Evolutionary conservation across 1,140 invertebrate genomes (phyloP).

Genomic region (Camponotus pennsylvanicus): DNA sequence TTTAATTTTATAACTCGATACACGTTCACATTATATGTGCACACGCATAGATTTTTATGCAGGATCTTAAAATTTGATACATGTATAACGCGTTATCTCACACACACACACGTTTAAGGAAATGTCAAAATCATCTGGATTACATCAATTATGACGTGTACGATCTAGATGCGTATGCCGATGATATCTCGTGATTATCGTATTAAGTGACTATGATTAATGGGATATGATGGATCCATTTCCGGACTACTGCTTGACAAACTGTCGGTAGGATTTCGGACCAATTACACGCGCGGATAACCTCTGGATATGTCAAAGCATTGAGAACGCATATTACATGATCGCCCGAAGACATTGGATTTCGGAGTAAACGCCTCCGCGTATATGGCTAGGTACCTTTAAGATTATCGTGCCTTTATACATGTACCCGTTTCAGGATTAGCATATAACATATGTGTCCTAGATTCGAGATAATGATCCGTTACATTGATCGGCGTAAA

Average conservation of each 20-base stretch:
- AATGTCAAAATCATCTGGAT: slow-evolving; percentile 18
- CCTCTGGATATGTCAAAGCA: slow-evolving; percentile 55
- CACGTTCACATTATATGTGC: neutral
- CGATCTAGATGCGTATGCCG: slow-evolving; percentile 24
- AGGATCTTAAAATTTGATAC: neutral
- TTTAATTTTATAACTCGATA: neutral
- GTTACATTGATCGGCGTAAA: slow-evolving; percentile 37
- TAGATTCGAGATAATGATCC: slow-evolving; percentile 49
- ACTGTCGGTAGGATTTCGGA: slow-evolving; percentile 58
- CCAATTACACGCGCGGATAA: slow-evolving; percentile 47
- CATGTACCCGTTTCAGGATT: slow-evolving; percentile 15
- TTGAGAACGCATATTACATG: slow-evolving; percentile 48
- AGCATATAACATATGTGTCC: slow-evolving; percentile 53
- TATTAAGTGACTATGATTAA: slow-evolving; percentile 62
- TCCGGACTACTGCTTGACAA: slow-evolving; percentile 53
- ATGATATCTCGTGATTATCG: slow-evolving; percentile 60
- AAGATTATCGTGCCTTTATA: slow-evolving; percentile 15
- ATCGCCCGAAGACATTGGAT: slow-evolving; percentile 48
- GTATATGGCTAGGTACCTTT: neutral
- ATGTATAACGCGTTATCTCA: neutral
- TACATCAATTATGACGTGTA: slow-evolving; percentile 42
- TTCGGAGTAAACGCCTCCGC: slow-evolving; percentile 27
- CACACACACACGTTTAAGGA: slow-evolving; percentile 1
- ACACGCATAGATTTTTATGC: neutral
- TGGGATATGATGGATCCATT: slow-evolving; percentile 58